Evolutionary conservation across 2,113 vertebrate species (phyloP), one percentile per base, ranked within the genome.

Genomic region (Tragelaphus scriptus): DNA sequence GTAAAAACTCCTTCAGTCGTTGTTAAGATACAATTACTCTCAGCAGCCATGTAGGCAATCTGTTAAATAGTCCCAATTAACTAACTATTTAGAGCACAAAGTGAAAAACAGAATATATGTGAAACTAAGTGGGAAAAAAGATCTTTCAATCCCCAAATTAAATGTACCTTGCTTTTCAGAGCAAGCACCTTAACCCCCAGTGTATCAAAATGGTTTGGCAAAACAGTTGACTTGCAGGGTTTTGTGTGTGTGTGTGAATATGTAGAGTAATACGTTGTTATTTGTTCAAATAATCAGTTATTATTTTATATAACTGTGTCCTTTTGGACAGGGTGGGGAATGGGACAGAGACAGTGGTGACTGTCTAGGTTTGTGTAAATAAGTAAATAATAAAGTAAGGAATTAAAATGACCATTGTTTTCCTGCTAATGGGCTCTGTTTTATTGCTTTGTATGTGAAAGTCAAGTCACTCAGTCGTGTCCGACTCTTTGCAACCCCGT

Each of bases 1-100:
- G 56, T 47, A 53, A 75, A 93, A 92, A 53, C 86, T 92, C 49
- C 77, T 88, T 84, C 59, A 49, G 53, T 65, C 85, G 68, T 79
- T 65, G 32, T 92, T 85, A 75, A 81, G 26, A 63, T 14, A 44
- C 87, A 95, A 90, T 93, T 63, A 56, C 59, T 77, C 92, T 84
- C 95, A 95, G 92, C 40, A 96, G 87, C 28, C 91, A 85, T 49
- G 85, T 36, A 92, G 6, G 85, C 49, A 84, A 88, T 93, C 95
- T 92, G 75, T 61, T 95, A 93, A 90, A 96, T 85, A 91, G 90
- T 79, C 53, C 87, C 80, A 85, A 94, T 96, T 92, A 98, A 51
- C 68, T 91, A 79, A 82, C 85, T 92, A 93, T 84, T 93, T 88
- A 96, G 81, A 82, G 75, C 30, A n/a, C 91, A 88, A 91, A 91